Evolutionary conservation across 2,888 invertebrate genomes (phyloP).

Genomic region (Tigriopus californicus): DNA sequence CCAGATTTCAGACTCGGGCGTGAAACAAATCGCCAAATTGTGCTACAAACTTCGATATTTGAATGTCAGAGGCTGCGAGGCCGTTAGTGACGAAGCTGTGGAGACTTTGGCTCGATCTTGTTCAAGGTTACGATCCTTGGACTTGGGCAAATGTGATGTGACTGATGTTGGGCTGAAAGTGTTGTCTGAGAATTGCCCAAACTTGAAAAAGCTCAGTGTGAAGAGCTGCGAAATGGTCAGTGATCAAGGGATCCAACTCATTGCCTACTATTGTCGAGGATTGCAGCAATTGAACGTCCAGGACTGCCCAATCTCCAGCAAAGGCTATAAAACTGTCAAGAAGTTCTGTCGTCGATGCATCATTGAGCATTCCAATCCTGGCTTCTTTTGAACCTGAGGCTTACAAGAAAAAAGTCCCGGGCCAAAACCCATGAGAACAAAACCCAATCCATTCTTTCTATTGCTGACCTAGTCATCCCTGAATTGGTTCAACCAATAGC

Average conservation of each 20-base stretch:
- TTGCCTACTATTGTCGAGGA: constrained; percentile 74
- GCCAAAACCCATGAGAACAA: not conserved
- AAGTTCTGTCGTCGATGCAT: constrained; percentile 79
- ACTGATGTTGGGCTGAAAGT: constrained; percentile 71
- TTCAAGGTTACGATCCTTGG: constrained; percentile 62
- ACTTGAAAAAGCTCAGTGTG: constrained; percentile 68
- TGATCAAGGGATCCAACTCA: constrained; percentile 65
- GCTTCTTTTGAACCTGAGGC: constrained; percentile 46
- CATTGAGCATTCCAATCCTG: constrained; percentile 86
- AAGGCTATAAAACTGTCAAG: constrained; percentile 76
- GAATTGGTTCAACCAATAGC: not conserved
- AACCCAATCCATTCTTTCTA: not conserved
- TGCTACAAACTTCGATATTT: constrained; percentile 62
- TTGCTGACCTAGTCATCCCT: not conserved
- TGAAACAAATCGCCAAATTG: constrained; percentile 63
- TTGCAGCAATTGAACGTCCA: constrained; percentile 80
- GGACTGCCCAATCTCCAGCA: constrained; percentile 70
- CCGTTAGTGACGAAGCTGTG: constrained; percentile 78
- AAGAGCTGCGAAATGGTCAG: constrained; percentile 79
- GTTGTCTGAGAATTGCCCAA: constrained; percentile 70
- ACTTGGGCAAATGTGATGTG: constrained; percentile 81
- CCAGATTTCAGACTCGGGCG: constrained; percentile 60
- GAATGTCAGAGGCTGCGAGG: constrained; percentile 79
- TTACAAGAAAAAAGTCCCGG: not conserved
- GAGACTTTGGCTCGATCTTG: constrained; percentile 67